Base-by-base conservation (phyloP, 1,140 invertebrate species). In the Bilobella aurantiaca region DNA sequence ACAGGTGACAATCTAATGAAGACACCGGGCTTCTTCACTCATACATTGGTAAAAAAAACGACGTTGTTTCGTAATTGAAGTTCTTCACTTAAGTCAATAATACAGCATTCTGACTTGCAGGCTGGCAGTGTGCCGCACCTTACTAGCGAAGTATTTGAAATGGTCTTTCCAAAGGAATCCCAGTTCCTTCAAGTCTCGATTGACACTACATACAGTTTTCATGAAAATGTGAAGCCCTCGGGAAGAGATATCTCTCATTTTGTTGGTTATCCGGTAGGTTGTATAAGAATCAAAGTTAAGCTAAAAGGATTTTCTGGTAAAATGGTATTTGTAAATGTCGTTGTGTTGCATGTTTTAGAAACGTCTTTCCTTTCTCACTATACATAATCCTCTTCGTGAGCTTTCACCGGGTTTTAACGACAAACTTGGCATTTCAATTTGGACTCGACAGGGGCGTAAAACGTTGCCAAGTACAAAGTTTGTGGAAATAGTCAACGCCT, bases 61-160 rank as follows among this genome's bases (percentile, higher is more conserved):
- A 31, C 18, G 37, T 31, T 37, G 34, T 12, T 29, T 34, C 5
- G 5, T 12, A 49, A 47, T 42, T 49, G 1, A 3, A 21, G 25
- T 16, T 28, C 18, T 8, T n/a, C 21, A n/a, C n/a, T n/a, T n/a
- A n/a, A n/a, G n/a, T n/a, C 12, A 32, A 18, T 57, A 21, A 21
- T 31, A 32, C 3, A 16, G 49, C 34, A 47, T 23, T 64, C 1
- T 46, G n/a, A 37, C 23, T 65, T 59, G 8, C 46, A 86, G 82
- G 77, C 78, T 62, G 85, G 84, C 12, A 81, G 82, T 69, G 78
- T 86, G 62, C 85, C 85, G 1, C 83, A 86, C 75, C 76, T 87
- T 12, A 84, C 82, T 0, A 80, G 81, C 62, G 85, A 86, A 77
- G 82, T 86, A 0, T 80, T 86, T n/a, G 79, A 84, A 73, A 76